Conservation (phyloP, 2,113 vertebrate species). For the Chrysemys picta region DNA sequence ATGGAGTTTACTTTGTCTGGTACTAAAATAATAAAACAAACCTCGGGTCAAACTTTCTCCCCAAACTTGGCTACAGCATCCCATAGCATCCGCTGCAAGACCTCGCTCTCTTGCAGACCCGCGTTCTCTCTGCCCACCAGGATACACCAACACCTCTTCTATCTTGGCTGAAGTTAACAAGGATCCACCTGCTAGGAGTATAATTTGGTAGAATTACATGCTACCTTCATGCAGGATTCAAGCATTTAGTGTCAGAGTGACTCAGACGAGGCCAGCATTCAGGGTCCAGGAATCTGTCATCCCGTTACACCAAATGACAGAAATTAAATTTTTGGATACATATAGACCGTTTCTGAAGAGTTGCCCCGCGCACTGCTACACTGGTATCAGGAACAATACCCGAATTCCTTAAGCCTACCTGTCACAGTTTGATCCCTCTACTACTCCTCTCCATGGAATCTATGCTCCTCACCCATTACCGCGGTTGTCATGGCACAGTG, state of each 20-base stretch:
- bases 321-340: too few species aligned
- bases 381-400: background rate
- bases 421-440: background rate
- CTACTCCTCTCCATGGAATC: background rate
- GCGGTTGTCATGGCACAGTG: background rate
- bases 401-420: background rate
- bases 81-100: background rate
- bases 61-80: background rate
- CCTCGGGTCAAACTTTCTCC: background rate
- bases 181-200: background rate
- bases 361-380: too few species aligned
- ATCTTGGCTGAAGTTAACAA: background rate
- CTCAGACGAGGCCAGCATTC: background rate
- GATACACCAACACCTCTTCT: background rate
- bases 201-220: background rate
- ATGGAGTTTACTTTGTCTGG: background rate
- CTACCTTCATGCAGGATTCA: background rate
- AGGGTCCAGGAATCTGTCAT: background rate
- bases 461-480: background rate
- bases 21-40: background rate
- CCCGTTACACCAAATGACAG: background rate
- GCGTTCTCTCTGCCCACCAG: background rate
- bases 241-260: background rate
- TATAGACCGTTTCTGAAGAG: background rate
- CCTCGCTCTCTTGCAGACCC: background rate